Evolutionary conservation across 2,888 invertebrate species (phyloP).

Genomic region (Operophtera brumata): DNA sequence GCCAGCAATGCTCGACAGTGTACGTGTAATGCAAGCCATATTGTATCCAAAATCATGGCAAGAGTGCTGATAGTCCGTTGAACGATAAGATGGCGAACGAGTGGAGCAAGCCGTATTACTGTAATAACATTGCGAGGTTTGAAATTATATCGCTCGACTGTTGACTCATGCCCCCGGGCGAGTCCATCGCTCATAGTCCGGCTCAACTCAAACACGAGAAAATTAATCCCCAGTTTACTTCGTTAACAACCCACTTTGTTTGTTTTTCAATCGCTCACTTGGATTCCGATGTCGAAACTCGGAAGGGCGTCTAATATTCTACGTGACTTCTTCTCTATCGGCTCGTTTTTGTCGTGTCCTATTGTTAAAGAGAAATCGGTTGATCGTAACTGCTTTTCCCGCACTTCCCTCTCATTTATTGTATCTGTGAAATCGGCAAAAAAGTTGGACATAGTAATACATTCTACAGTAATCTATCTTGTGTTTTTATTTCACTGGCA

Average conservation of each 20-base stretch:
- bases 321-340: slow-evolving; percentile 71
- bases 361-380: slow-evolving; percentile 69
- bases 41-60: background rate
- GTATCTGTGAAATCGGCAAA: slow-evolving; percentile 28
- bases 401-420: slow-evolving; percentile 52
- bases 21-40: background rate
- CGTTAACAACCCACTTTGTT: slow-evolving; percentile 50
- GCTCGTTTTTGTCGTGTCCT: slow-evolving; percentile 50
- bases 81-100: background rate
- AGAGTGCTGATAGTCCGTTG: background rate
- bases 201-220: slow-evolving; percentile 57
- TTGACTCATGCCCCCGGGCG: slow-evolving; percentile 45
- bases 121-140: slow-evolving; percentile 45
- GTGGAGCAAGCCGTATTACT: background rate
- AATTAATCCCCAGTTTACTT: slow-evolving; percentile 60
- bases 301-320: slow-evolving; percentile 68
- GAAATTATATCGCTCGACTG: slow-evolving; percentile 48
- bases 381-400: slow-evolving; percentile 59
- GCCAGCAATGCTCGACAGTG: too few species aligned
- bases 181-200: slow-evolving; percentile 52
- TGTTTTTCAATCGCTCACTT: slow-evolving; percentile 52
- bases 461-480: background rate
- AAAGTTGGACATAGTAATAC: slow-evolving; percentile 8
- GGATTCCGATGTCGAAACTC: slow-evolving; percentile 23
- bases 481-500: slow-evolving; percentile 20